phyloP scores from a whole-genome alignment of 2,888 invertebrate species.

The Mechanitis mazaeus region DNA sequence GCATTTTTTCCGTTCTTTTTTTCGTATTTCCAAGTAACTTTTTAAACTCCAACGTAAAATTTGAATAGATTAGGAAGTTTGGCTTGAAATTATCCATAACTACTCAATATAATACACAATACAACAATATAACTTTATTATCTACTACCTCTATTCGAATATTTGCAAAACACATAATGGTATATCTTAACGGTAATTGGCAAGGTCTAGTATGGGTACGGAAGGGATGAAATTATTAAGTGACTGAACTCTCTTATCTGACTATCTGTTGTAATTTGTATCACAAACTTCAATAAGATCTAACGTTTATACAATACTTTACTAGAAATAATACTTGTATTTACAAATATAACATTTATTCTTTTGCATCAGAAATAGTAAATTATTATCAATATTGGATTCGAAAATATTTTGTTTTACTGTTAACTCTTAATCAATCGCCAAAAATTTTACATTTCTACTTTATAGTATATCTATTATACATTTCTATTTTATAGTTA shows the following conservation, averaged over 20 bases:
- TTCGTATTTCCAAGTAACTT: background rate
- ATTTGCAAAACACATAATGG: too few species aligned
- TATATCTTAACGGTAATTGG: background rate
- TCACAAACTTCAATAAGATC: background rate
- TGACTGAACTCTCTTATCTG: background rate
- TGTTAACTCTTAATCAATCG: too few species aligned
- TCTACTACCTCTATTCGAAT: background rate
- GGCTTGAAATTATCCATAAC: background rate
- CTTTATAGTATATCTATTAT: too few species aligned
- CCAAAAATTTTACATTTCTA: too few species aligned
- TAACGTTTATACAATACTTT: background rate
- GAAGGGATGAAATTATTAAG: slow-evolving; percentile 4
- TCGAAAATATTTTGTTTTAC: background rate
- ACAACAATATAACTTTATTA: background rate
- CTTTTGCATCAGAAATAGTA: too few species aligned
- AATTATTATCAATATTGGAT: background rate
- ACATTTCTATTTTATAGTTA: too few species aligned
- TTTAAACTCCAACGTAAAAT: background rate
- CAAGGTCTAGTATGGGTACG: background rate
- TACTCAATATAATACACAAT: background rate
- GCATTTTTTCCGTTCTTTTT: slow-evolving; percentile 1
- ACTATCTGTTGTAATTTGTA: background rate
- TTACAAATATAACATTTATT: background rate
- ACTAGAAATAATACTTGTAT: background rate
- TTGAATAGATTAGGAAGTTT: background rate